phyloP scores from a whole-genome alignment of 64 coral and sea anemone genomes.

The Stylophora pistillata region DNA sequence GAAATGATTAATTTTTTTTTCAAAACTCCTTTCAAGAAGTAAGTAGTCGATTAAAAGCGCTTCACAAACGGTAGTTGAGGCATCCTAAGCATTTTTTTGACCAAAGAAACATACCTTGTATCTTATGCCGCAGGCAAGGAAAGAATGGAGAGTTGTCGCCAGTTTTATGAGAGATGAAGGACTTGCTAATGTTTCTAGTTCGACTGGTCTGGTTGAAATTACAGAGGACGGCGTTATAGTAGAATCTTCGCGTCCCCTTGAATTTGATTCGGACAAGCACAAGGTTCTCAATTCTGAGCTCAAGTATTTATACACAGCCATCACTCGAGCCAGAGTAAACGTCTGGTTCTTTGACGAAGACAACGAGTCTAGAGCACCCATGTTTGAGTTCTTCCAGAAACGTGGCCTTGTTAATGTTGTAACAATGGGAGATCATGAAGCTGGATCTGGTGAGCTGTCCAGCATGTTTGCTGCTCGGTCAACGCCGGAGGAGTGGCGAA shows the following conservation, averaged over 20 bases:
- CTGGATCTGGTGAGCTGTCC: neutral
- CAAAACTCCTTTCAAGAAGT: too few species aligned
- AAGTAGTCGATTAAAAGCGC: too few species aligned
- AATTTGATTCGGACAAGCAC: conserved; percentile 86
- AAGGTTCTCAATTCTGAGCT: conserved; percentile 98
- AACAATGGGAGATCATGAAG: neutral
- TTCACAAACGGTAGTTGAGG: too few species aligned
- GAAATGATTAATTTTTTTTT: too few species aligned
- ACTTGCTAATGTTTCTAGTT: neutral
- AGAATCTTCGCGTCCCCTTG: conserved; percentile 33
- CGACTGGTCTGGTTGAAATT: conserved; percentile 39
- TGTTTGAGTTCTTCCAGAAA: conserved; percentile 65
- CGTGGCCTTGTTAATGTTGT: conserved; percentile 34
- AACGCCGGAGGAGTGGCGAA: conserved; percentile 36
- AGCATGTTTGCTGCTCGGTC: conserved; percentile 52
- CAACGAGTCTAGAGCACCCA: conserved; percentile 70
- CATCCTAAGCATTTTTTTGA: neutral
- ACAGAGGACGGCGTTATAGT: conserved; percentile 10
- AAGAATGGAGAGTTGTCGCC: conserved; percentile 79
- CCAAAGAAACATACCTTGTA: neutral
- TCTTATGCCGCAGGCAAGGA: conserved; percentile 45
- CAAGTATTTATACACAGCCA: conserved; percentile 95
- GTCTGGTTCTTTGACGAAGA: conserved; percentile 98
- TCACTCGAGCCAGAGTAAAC: conserved; percentile 94
- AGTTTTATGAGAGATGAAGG: conserved; percentile 39